Base-by-base conservation (phyloP, 2,113 vertebrate genomes). In the Antennarius striatus region DNA sequence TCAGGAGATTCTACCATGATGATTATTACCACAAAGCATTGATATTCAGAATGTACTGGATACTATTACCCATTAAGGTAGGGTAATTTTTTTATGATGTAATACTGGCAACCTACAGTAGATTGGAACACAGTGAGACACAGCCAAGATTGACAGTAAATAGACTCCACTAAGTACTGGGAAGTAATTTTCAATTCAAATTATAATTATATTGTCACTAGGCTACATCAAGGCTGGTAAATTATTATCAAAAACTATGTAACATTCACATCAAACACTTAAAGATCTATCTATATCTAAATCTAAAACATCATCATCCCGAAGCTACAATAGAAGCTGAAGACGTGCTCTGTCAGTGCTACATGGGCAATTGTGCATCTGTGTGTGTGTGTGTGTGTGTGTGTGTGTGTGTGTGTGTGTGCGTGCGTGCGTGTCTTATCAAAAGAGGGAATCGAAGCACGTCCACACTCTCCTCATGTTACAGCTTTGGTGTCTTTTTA, bases 401-500 rank as follows among this genome's bases (percentile, higher is more conserved):
- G 32, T 36, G 32, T 36, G 32, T 36, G 32, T 3, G 32, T 36
- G 32, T 36, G 32, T 36, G 32, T 36, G 32, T 4, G 32, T 36
- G 32, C 1, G 32, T 36, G 14, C 46, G 16, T 59, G 39, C 59
- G 10, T 6, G 2, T 63, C 54, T 59, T 48, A 71, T 80, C 71
- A 75, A 73, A 77, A 58, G 30, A 51, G 16, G 13, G 30, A 29
- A 75, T 22, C 0, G n/a, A 49, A 32, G 43, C 68, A 22, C 29
- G 4, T 42, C 16, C 10, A 3, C 17, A n/a, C 46, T 46, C 17
- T 14, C 52, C 60, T 61, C 10, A 1, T 73, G 63, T 60, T 63
- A 69, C 63, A 49, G 60, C 55, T 56, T 16, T 51, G 65, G 62
- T 77, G 57, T 84, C 78, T 83, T 79, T 84, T 65, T 84, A 68